phyloP scores from a whole-genome alignment of 2,797 vertebrate species.

The Sebastes trivittatus region DNA sequence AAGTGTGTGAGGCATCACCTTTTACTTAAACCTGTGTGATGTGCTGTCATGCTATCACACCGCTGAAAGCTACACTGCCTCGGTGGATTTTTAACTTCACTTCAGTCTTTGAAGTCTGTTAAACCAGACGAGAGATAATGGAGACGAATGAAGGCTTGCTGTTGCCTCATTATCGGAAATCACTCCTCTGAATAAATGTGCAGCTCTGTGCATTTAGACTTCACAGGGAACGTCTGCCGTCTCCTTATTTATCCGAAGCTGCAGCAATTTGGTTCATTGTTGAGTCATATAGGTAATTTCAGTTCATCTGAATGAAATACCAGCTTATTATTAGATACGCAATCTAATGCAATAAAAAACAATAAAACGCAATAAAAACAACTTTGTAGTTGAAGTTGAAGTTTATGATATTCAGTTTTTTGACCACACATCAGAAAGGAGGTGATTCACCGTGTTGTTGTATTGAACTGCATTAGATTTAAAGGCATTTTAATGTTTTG shows the following conservation, averaged over 20 bases:
- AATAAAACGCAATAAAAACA: slow-evolving; percentile 9
- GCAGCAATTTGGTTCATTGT: neutral
- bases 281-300: slow-evolving; percentile 2
- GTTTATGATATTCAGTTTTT: neutral
- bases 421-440: slow-evolving; percentile 1
- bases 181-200: slow-evolving; percentile 29
- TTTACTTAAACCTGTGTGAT: slow-evolving; percentile 1
- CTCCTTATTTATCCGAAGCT: neutral
- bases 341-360: slow-evolving; percentile 17
- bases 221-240: slow-evolving; percentile 15
- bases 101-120: slow-evolving; percentile 29
- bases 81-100: neutral
- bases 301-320: slow-evolving; percentile 7
- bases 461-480: slow-evolving; percentile 10
- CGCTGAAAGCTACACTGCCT: neutral
- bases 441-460: neutral
- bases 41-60: slow-evolving; percentile 7
- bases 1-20: neutral
- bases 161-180: slow-evolving; percentile 53
- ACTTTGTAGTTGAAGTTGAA: neutral
- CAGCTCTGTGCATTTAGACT: slow-evolving; percentile 22
- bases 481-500: slow-evolving; percentile 1
- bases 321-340: slow-evolving; percentile 4
- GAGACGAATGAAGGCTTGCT: slow-evolving; percentile 44
- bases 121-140: slow-evolving; percentile 39